A percentile compares a stretch with the other conserved stretches of the same genome.
Evolutionary conservation across 2,113 vertebrate species (phyloP).

Genomic region (Rhadina sibilatrix): DNA sequence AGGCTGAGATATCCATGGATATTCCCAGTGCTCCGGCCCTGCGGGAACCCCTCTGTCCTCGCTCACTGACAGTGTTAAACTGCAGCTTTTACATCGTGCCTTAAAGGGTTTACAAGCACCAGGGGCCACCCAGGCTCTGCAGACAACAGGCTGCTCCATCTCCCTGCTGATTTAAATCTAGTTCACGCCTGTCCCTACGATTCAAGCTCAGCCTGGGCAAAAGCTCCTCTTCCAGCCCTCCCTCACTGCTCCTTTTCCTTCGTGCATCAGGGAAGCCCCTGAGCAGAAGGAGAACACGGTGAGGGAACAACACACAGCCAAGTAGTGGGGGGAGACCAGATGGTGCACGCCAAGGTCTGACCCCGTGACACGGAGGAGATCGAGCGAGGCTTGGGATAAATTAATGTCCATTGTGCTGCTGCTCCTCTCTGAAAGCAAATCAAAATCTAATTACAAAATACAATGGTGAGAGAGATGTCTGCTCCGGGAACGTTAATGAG

Average conservation of each 20-base stretch:
- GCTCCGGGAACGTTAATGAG: not conserved
- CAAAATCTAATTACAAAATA: conserved; percentile 57
- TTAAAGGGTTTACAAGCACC: conserved; percentile 60
- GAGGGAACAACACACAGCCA: not conserved
- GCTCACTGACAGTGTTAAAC: not conserved
- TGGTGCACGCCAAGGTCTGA: conserved; percentile 12
- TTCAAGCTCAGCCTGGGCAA: not conserved
- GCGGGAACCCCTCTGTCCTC: not conserved
- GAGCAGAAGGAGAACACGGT: not conserved
- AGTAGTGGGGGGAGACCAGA: not conserved
- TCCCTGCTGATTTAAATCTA: not conserved
- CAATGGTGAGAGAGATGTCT: conserved; percentile 27
- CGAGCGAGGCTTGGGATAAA: not conserved
- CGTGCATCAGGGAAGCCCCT: not conserved
- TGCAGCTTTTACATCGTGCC: not conserved
- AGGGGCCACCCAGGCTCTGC: conserved; percentile 47
- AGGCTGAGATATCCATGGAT: not conserved
- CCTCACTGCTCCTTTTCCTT: not conserved
- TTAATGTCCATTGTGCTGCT: conserved; percentile 3
- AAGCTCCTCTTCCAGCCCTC: not conserved
- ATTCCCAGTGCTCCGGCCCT: rapidly evolving
- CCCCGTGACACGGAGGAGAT: not conserved
- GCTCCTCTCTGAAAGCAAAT: conserved; percentile 30
- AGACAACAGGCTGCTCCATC: conserved; percentile 1
- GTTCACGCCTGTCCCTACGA: conserved; percentile 26